Evolutionary conservation across 2,888 invertebrate genomes (phyloP), one percentile per base, ranked within the genome.

Genomic region (Drosophila subquinaria): DNA sequence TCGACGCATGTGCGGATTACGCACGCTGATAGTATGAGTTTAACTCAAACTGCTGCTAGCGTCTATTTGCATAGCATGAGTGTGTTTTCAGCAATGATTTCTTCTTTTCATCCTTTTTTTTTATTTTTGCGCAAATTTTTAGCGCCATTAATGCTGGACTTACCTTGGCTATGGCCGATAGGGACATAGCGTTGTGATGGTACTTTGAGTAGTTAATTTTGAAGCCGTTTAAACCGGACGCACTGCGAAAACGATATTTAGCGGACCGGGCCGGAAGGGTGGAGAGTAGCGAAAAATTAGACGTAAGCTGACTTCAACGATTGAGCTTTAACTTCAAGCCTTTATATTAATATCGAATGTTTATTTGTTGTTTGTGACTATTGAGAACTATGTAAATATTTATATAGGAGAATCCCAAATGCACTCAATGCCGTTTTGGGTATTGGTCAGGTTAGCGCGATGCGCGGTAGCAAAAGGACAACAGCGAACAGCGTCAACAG

Each of bases 201-300:
- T 95, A 95, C 94, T 95, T 95, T 85, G 94, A 94, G 93, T 94
- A 95, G 93, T 94, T 94, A 94, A 95, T 95, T 94, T 95, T 95
- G 94, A 90, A 90, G 93, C 92, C 91, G 91, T 93, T 91, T 79
- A 66, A 66, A 66, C 73, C 81, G 69, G 61, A 66, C 69, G 81
- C 88, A 76, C 78, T 69, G 65, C 59, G 61, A 70, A 72, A 75
- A 73, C 66, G 55, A 33, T 57, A 48, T 56, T 38, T 38, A 23
- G 52, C 33, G 51, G 60, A 61, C 68, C 60, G 68, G 59, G 56
- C 56, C 48, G 59, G 48, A 50, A 40, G 59, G 35, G 9, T 5
- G 60, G 36, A 13, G 15, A 50, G 47, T 36, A 42, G 43, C 36
- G 50, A 36, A 56, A 52, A 56, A 35, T 23, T n/a, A 43, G 23